Percentiles rank a stretch among this genome's conserved stretches.
phyloP scores from a whole-genome alignment of 1,140 invertebrate genomes.

The Eriocheir sinensis region DNA sequence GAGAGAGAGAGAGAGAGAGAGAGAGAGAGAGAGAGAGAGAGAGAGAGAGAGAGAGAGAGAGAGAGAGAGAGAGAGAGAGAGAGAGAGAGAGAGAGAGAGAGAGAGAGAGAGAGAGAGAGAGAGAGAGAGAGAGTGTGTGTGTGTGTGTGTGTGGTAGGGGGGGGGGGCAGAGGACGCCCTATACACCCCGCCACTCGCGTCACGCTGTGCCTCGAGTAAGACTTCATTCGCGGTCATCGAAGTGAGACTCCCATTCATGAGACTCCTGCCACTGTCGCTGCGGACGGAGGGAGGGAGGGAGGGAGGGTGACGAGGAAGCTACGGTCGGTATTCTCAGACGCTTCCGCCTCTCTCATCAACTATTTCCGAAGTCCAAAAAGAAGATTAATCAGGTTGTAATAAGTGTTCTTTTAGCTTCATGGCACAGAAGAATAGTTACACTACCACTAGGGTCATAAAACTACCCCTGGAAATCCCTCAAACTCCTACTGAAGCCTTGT shows the following conservation, averaged over 20 bases:
- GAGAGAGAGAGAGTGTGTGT: neutral
- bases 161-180: neutral
- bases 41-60: constrained; percentile 54
- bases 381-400: no score
- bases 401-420: no score
- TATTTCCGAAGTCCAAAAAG: no score
- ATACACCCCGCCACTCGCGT: constrained; percentile 6
- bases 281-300: no score
- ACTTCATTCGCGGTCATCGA: neutral
- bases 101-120: constrained; percentile 35
- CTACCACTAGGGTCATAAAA: no score
- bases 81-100: constrained; percentile 49
- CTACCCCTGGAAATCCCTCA: no score
- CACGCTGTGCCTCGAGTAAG: no score
- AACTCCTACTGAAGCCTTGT: no score
- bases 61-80: constrained; percentile 30
- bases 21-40: neutral
- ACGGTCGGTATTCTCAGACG: no score
- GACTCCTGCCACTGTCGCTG: no score
- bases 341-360: no score
- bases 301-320: neutral
- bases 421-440: no score
- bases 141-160: neutral
- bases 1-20: neutral
- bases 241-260: neutral